A percentile compares a stretch with the other conserved stretches of the same genome.
phyloP scores from a whole-genome alignment of 2,113 vertebrate genomes.

The Apeltes quadracus region DNA sequence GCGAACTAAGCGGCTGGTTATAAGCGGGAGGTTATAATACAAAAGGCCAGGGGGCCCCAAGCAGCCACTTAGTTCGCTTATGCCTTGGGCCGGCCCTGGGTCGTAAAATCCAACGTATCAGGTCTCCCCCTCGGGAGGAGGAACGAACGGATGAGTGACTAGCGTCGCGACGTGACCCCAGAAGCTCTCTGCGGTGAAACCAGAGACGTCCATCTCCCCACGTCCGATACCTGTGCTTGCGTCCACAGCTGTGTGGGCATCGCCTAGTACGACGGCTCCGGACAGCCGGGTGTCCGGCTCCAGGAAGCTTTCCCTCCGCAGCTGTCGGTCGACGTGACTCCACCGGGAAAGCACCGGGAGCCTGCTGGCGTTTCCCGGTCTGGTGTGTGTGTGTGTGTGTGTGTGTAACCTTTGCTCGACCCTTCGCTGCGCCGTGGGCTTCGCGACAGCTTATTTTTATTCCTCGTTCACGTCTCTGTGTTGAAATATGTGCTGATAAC shows the following conservation, averaged over 20 bases:
- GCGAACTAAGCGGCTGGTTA: too few species aligned
- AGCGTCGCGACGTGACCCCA: not conserved
- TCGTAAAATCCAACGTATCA: not conserved
- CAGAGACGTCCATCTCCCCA: conserved; percentile 8
- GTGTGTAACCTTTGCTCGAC: not conserved
- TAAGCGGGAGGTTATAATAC: too few species aligned
- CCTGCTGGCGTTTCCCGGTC: conserved; percentile 14
- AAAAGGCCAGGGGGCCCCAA: too few species aligned
- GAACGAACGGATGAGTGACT: not conserved
- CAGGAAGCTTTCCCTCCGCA: conserved; percentile 49
- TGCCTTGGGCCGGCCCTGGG: too few species aligned
- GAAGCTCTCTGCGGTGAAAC: not conserved
- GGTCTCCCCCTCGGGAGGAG: not conserved
- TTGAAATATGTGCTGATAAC: not conserved
- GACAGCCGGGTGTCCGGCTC: conserved; percentile 47
- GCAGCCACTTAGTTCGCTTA: too few species aligned
- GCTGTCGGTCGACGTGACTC: conserved; percentile 57
- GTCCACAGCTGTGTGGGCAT: not conserved
- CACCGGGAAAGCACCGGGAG: conserved; percentile 36
- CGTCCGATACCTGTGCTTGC: conserved; percentile 11
- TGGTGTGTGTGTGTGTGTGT: not conserved
- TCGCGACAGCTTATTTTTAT: not conserved
- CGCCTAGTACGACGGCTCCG: not conserved
- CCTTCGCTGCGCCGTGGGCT: not conserved
- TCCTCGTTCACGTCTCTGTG: not conserved